Evolutionary conservation across 2,797 vertebrate species (phyloP).

Genomic region (Rousettus madagascariensis): DNA sequence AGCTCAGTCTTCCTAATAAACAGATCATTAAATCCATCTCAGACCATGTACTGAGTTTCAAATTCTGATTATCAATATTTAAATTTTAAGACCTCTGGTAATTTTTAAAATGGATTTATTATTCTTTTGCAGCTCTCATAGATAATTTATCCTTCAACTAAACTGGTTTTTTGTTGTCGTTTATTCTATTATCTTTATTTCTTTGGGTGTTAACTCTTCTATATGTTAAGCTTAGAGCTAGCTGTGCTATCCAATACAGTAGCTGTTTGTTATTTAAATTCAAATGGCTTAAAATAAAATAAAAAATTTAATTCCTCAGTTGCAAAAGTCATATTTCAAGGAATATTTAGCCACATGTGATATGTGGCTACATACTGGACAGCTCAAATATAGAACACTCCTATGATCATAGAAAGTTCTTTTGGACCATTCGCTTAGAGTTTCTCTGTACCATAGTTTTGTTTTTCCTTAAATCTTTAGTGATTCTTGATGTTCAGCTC

Average conservation of each 20-base stretch:
- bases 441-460: not conserved
- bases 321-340: not conserved
- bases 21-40: not conserved
- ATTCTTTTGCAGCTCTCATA: not conserved
- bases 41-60: conserved; percentile 22
- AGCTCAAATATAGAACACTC: not conserved
- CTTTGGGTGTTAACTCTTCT: not conserved
- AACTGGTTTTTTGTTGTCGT: not conserved
- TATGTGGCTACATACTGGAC: not conserved
- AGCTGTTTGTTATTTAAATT: conserved; percentile 18
- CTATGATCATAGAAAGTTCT: not conserved
- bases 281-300: not conserved
- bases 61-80: not conserved
- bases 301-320: not conserved
- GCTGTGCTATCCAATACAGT: not conserved
- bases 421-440: not conserved
- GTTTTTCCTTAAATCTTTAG: not conserved
- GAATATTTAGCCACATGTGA: not conserved
- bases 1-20: not conserved
- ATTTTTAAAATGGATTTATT: conserved; percentile 6
- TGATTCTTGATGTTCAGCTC: not conserved
- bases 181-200: not conserved
- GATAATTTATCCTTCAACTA: not conserved
- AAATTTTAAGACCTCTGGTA: not conserved
- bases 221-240: not conserved